Evolutionary conservation across 2,113 vertebrate species (phyloP).

Genomic region (Saimiri boliviensis): DNA sequence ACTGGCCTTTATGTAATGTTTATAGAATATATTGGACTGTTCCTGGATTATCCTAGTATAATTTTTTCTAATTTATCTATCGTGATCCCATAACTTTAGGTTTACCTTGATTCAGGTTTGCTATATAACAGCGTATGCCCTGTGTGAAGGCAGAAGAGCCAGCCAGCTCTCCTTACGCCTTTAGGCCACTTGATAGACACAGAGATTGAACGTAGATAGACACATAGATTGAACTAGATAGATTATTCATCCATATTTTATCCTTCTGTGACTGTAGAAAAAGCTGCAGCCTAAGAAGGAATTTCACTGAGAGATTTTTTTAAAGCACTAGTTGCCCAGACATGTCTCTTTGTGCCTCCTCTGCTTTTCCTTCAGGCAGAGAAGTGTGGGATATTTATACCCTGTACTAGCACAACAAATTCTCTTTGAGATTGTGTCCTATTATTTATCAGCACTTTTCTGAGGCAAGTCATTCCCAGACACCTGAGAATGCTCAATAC

Average conservation of each 20-base stretch:
- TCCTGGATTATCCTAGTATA: background rate
- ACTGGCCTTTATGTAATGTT: background rate
- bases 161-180: background rate
- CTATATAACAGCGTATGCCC: background rate
- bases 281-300: background rate
- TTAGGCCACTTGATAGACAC: background rate
- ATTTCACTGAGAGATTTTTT: background rate
- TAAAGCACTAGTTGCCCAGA: background rate
- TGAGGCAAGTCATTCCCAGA: background rate
- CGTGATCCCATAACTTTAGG: background rate
- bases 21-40: background rate
- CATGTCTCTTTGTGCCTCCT: background rate
- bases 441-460: background rate
- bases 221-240: background rate
- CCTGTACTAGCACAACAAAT: accelerated
- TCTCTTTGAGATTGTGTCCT: background rate
- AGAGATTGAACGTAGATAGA: background rate
- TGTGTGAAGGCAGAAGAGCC: background rate
- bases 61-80: background rate
- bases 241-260: background rate
- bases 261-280: background rate
- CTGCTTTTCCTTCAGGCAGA: background rate
- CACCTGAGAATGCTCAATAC: background rate
- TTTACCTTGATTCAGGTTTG: background rate
- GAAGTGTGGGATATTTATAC: accelerated